Evolutionary conservation across 2,797 vertebrate species (phyloP).

Genomic region (Rhinichthys osculus): DNA sequence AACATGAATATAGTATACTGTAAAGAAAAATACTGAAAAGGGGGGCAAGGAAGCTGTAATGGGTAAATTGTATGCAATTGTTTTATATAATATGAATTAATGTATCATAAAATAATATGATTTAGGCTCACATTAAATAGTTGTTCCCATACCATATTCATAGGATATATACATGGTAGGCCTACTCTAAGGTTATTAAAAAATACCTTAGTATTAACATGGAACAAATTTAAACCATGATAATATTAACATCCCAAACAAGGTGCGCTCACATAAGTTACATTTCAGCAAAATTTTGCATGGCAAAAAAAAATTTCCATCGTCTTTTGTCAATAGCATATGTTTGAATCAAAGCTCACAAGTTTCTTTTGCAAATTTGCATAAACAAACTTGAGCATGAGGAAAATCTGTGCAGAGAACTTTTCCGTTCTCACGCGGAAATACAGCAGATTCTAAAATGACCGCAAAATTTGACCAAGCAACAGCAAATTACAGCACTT

Average conservation of each 20-base stretch:
- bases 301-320: too few relatives aligned
- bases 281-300: too few relatives aligned
- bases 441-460: neutral
- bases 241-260: too few relatives aligned
- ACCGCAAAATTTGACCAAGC: neutral
- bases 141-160: neutral
- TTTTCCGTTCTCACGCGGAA: neutral
- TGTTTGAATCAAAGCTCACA: too few relatives aligned
- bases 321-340: too few relatives aligned
- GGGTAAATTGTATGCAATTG: neutral
- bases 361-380: too few relatives aligned
- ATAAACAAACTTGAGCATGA: neutral
- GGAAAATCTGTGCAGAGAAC: neutral
- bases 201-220: too few relatives aligned
- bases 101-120: too few relatives aligned
- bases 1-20: too few relatives aligned
- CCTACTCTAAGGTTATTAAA: neutral
- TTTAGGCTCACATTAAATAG: neutral
- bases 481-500: neutral
- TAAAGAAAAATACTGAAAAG: neutral
- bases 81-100: neutral
- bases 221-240: too few relatives aligned
- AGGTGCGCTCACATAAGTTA: too few relatives aligned
- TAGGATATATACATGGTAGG: neutral
- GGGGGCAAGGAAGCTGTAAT: neutral